A percentile compares a stretch with the other conserved stretches of the same genome.
Conservation (phyloP, 1,140 invertebrate species). For the Pseudomyrmex gracilis region DNA sequence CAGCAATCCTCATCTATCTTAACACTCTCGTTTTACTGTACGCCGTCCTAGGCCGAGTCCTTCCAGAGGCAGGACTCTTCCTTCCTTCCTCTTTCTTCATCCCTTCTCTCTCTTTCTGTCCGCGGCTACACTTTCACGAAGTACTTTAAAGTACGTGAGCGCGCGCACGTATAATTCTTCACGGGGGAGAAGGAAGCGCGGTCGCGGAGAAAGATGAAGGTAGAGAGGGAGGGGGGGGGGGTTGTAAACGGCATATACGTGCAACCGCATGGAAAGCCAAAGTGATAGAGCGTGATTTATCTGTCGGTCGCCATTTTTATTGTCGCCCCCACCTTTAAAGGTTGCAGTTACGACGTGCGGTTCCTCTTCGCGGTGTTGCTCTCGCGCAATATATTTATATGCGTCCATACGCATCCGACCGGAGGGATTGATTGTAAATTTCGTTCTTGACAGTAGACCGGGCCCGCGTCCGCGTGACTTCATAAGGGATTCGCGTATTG, state of each 20-base stretch:
- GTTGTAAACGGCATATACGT: conserved; percentile 35
- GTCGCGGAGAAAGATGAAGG: background rate
- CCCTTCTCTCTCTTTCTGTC: conserved; percentile 13
- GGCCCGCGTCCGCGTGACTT: background rate
- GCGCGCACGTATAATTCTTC: conserved; percentile 44
- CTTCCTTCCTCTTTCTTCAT: conserved; percentile 50
- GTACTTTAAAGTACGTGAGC: conserved; percentile 25
- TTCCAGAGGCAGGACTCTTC: conserved; percentile 54
- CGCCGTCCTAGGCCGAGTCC: conserved; percentile 55
- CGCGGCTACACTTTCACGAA: conserved; percentile 34
- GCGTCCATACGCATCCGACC: conserved; percentile 31
- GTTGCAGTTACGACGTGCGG: conserved; percentile 68
- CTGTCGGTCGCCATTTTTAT: conserved; percentile 74
- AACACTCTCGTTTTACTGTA: conserved; percentile 30
- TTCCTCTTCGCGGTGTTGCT: conserved; percentile 28
- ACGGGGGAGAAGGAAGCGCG: conserved; percentile 17
- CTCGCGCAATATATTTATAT: conserved; percentile 12
- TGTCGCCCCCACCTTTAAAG: conserved; percentile 67
- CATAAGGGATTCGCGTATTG: conserved; percentile 21
- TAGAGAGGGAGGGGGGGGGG: conserved; percentile 9
- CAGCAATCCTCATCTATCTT: conserved; percentile 74
- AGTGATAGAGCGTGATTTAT: conserved; percentile 76
- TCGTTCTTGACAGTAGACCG: conserved; percentile 29
- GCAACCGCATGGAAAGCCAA: conserved; percentile 66
- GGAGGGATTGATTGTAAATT: conserved; percentile 63